Base-by-base conservation (phyloP, 1,140 invertebrate species). In the Ooceraea biroi region DNA sequence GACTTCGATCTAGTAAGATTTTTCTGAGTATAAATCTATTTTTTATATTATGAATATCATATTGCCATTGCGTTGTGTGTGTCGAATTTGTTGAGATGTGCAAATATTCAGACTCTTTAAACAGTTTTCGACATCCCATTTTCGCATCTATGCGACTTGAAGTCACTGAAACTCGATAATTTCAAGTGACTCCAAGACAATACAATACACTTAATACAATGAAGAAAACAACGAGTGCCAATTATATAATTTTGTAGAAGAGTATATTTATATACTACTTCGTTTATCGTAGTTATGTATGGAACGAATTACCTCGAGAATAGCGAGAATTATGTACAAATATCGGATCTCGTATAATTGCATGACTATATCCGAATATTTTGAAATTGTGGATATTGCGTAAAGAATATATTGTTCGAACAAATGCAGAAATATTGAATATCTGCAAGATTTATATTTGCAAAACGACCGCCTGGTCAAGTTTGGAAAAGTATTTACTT, bases 401-500 rank as follows among this genome's bases (percentile, higher is more conserved):
- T n/a, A n/a, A 36, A 57, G 57, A 73, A 3, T 30, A 1, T 22
- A 17, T 58, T 1, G 10, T 65, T 36, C 8, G n/a, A 3, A 48
- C 25, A 1, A 74, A 48, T 52, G 14, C 4, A 30, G 65, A 78
- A 0, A 0, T n/a, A 10, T 5, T 0, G 57, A 72, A 3, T 30
- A 1, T 63, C 30, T 3, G n/a, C 1, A 46, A 55, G 22, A 69
- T 44, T 78, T 17, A 2, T n/a, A 41, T 77, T 41, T 12, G 10
- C 36, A 36, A 36, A 3, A 52, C 57, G 17, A 2, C 7, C 8
- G 12, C 8, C 36, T 36, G 5, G 50, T 41, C 7, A 3, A 60
- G 1, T 69, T 78, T 78, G 3, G 1, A 71, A 57, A 71, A 69
- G 17, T 69, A 69, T 68, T 55, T 41, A 22, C 14, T n/a, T 41